These are phyloP conservation scores for Origma solitaria DNA, from an alignment of 2,113 vertebrate species.

Conservation along the genomic window DNA sequence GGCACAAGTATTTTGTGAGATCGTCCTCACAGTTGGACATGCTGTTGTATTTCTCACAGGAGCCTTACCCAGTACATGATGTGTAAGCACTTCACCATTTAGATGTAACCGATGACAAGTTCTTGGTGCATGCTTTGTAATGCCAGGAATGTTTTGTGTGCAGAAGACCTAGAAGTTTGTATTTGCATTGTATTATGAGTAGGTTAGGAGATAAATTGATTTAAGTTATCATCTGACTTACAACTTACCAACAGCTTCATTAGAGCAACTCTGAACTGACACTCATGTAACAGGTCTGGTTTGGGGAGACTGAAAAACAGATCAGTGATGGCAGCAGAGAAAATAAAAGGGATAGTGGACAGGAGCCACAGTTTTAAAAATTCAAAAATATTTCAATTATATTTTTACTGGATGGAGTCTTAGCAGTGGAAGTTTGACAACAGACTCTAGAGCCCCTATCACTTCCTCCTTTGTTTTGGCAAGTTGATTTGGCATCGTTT, in stretches of 20 bases:
- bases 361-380: background rate
- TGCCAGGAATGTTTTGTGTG: background rate
- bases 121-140: background rate
- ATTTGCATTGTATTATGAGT: background rate
- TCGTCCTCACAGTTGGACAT: fast-evolving
- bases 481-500: fast-evolving
- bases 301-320: background rate
- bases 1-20: background rate
- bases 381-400: background rate
- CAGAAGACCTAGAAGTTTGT: background rate
- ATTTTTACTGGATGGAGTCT: background rate
- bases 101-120: background rate
- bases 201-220: background rate
- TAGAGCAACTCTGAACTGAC: background rate
- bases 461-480: background rate
- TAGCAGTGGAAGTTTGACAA: background rate
- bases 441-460: background rate
- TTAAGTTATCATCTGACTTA: background rate
- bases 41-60: fast-evolving
- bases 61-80: background rate
- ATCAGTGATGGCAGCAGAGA: background rate
- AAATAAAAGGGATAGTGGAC: background rate
- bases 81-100: background rate
- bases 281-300: too few relatives aligned
- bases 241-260: background rate